Evolutionary conservation across 37 sponge, comb jelly and placozoan genomes (phyloP).

Genomic region (Cliona cf. orientalis): DNA sequence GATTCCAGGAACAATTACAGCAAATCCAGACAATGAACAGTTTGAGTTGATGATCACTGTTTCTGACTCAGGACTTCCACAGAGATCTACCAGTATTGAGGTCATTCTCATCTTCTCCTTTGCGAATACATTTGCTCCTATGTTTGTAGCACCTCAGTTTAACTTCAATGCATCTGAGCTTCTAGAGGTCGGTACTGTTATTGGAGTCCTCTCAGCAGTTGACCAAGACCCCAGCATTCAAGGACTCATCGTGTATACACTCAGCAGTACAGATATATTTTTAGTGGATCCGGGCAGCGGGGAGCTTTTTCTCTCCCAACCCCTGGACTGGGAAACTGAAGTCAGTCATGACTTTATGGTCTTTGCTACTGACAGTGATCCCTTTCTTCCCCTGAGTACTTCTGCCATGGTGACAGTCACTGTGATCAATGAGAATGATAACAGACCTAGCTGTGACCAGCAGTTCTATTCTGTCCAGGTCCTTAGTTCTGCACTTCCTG

Average conservation of each 20-base stretch:
- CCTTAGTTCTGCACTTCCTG: constrained; percentile 1
- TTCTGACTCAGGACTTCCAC: constrained; percentile 28
- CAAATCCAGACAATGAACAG: constrained; percentile 9
- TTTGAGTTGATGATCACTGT: constrained; percentile 47
- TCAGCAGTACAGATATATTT: constrained; percentile 27
- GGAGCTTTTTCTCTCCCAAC: constrained; percentile 21
- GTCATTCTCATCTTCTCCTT: constrained; percentile 46
- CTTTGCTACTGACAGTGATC: constrained; percentile 62
- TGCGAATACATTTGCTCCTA: constrained; percentile 47
- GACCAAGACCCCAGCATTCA: constrained; percentile 67
- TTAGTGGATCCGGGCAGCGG: constrained; percentile 24
- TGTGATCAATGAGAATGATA: constrained; percentile 74
- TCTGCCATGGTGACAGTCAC: constrained; percentile 32
- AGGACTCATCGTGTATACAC: constrained; percentile 54
- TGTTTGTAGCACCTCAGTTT: constrained; percentile 36
- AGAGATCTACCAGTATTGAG: constrained; percentile 13
- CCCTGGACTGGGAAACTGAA: constrained; percentile 26
- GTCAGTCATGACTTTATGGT: constrained; percentile 32
- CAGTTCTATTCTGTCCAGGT: constrained; percentile 8
- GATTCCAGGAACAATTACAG: constrained; percentile 17
- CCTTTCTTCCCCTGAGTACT: constrained; percentile 34
- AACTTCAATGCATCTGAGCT: constrained; percentile 33
- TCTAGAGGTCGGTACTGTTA: constrained; percentile 36
- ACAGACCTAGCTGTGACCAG: constrained; percentile 44
- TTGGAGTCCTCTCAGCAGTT: constrained; percentile 40